phyloP scores from a whole-genome alignment of 2,888 invertebrate genomes.

The Muschampia plurimacula region DNA sequence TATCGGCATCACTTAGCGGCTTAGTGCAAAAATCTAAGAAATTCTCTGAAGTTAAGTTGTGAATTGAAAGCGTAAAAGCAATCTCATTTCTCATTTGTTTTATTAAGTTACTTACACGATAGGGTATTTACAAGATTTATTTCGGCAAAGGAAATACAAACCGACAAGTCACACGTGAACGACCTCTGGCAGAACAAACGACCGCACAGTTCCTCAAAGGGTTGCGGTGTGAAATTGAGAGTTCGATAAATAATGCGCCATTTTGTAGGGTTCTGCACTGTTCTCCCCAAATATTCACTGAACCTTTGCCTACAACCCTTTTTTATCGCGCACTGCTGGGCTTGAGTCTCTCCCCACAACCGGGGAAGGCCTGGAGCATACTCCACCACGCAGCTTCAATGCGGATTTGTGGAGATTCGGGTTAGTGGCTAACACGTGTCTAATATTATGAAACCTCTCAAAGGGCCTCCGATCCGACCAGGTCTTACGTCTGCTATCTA shows the following conservation, averaged over 20 bases:
- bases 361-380: too few relatives aligned
- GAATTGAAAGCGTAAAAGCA: not conserved
- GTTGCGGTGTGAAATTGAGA: slow-evolving; percentile 24
- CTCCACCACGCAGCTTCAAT: too few relatives aligned
- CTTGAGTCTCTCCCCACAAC: too few relatives aligned
- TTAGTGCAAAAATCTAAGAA: not conserved
- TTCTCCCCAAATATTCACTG: too few relatives aligned
- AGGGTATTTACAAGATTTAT: not conserved
- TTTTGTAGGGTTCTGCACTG: slow-evolving; percentile 9
- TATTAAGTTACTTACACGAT: not conserved
- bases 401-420: too few relatives aligned
- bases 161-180: slow-evolving; percentile 14
- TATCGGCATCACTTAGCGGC: too few relatives aligned
- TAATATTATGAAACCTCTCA: too few relatives aligned
- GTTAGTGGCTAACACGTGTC: too few relatives aligned
- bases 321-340: too few relatives aligned
- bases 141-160: not conserved
- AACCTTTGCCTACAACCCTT: too few relatives aligned
- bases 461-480: too few relatives aligned
- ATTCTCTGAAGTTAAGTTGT: not conserved
- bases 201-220: slow-evolving; percentile 14
- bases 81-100: not conserved
- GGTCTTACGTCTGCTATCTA: too few relatives aligned
- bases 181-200: slow-evolving; percentile 12
- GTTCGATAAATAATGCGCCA: slow-evolving; percentile 25